Base-by-base conservation (phyloP, 2,113 vertebrate genomes). In the Parotia lawesii region DNA sequence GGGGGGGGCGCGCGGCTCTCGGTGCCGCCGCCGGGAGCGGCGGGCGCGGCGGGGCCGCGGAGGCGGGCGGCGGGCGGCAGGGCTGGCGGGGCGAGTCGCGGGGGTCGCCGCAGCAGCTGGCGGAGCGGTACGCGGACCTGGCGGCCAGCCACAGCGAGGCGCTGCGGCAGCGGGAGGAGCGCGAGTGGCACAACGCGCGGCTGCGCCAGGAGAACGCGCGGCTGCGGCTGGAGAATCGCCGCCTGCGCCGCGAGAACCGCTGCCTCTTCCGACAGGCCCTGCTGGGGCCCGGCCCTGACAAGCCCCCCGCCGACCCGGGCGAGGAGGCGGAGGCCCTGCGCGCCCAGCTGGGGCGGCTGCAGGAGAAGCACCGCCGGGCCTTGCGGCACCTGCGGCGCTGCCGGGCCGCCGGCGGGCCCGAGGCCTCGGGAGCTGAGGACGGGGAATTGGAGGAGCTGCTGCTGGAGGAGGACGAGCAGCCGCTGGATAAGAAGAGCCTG, bases 81-180 rank as follows among this genome's bases (percentile, higher is more conserved):
- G 45, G 45, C 25, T 50, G 48, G 48, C 24, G 93, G 51, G 96
- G 94, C 69, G 86, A 96, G 18, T 92, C 95, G 69, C 92, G 87
- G 60, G 96, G 96, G 20, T 95, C 88, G 67, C 90, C 45, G 12
- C 95, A 88, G 58, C 96, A 97, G 66, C 95, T 99, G 65, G 98
- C 98, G 87, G 97, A 98, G 91, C 98, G 98, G 51, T 99, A 98
- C 91, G 96, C 95, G 60, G 95, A 98, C 80, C 95, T 99, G 94
- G 98, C 98, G 7, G 95, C 96, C 29, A 98, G 98, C 95, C 98
- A 98, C 94, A 89, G 98, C 92, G 97, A 97, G 76, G 97, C 98
- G 82, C 96, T 98, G 82, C 97, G 93, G 76, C 98, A 98, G 93
- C 98, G 98, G 93, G 97, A 98, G 27, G 98, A 98, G 84, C 97